Evolutionary conservation across 2,888 invertebrate species (phyloP), one percentile per base, ranked within the genome.

Genomic region (Achlya flavicornis): DNA sequence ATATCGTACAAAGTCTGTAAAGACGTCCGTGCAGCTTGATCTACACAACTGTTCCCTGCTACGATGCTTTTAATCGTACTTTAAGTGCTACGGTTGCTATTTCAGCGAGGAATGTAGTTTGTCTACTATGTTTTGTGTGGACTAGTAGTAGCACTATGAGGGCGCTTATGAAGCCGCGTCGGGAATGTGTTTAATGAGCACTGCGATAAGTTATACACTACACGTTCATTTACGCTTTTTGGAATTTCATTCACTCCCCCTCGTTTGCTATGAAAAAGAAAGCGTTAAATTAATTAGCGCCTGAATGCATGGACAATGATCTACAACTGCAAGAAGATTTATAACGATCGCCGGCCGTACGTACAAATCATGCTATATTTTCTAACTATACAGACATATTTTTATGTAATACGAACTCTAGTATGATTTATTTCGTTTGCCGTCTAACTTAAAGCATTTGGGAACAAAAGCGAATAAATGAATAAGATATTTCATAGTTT

Each of bases 271-370:
- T 83, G 79, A 84, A 85, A 88, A 90, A 89, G 86, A 85, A 87
- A 86, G 86, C 82, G 85, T 84, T 82, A 87, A 87, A 89, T 90
- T 91, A 91, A 91, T 92, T 91, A 91, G 85, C 85, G 78, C 77
- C 83, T 86, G 86, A 86, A 87, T 85, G 83, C 80, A 79, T 79
- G 74, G 76, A 74, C 82, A 81, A 87, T 89, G 89, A 91, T 90
- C 77, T 85, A 91, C 78, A 79, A 71, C 78, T 70, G 69, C 72
- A 71, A 68, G 72, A 78, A 84, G 85, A 88, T 89, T 88, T 87
- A 81, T 75, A 70, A 64, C 61, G 67, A 68, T 69, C 65, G 63
- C 69, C 61, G 65, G 61, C 68, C 62, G 61, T 68, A 53, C 48
- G 53, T 53, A 53, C 53, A 19, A 53, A 53, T 53, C 53, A 53